phyloP scores from a whole-genome alignment of 2,888 invertebrate genomes.

The Camptogramma bilineatum region DNA sequence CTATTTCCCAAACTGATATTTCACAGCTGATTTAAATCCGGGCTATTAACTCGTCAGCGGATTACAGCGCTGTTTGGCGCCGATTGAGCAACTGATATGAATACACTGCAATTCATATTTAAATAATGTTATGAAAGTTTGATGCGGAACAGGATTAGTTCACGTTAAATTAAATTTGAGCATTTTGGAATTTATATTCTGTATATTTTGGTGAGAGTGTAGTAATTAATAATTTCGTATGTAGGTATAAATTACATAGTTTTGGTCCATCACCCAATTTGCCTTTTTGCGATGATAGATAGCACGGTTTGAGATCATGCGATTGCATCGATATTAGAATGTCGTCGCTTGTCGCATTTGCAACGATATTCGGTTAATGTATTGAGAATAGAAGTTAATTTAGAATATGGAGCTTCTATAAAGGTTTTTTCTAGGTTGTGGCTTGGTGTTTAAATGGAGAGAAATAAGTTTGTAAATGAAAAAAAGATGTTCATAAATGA shows the following conservation, averaged over 20 bases:
- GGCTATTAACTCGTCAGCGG: conserved; percentile 37
- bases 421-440: too few species aligned
- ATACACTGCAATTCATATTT: conserved; percentile 9
- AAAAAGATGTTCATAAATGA: too few species aligned
- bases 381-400: not conserved
- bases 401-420: too few species aligned
- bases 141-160: not conserved
- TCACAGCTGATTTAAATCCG: conserved; percentile 37
- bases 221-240: too few species aligned
- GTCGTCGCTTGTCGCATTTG: not conserved
- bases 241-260: not conserved
- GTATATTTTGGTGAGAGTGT: too few species aligned
- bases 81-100: conserved; percentile 14
- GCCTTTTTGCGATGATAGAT: not conserved
- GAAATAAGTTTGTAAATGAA: too few species aligned
- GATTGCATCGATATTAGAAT: not conserved
- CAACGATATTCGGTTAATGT: not conserved
- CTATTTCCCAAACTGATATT: conserved; percentile 39
- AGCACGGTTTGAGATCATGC: not conserved
- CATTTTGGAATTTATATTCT: not conserved
- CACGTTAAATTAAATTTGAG: not conserved
- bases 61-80: conserved; percentile 24
- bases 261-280: not conserved
- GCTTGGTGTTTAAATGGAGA: too few species aligned
- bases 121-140: conserved; percentile 11